Conservation (phyloP, 2,797 vertebrate species). For the Uromys caudimaculatus region DNA sequence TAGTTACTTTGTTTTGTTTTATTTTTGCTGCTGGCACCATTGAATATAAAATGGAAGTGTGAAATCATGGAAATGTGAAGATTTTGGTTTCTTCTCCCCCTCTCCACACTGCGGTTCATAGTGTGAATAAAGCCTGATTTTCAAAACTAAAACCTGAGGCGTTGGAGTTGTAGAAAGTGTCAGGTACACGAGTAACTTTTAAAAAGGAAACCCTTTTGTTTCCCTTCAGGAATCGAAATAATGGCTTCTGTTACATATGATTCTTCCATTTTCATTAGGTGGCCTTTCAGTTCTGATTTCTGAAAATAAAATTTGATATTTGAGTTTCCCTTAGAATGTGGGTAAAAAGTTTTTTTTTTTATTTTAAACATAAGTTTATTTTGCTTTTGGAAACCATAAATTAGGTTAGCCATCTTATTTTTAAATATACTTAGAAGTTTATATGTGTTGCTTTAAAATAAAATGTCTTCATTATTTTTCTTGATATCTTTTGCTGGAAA, state of each 20-base stretch:
- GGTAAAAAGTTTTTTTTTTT: conserved; percentile 57
- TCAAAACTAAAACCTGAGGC: conserved; percentile 60
- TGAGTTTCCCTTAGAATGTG: conserved; percentile 63
- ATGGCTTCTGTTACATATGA: conserved; percentile 29
- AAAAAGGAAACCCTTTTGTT: conserved; percentile 11
- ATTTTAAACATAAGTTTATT: conserved; percentile 58
- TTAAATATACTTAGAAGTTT: conserved; percentile 59
- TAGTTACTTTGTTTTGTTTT: conserved; percentile 59
- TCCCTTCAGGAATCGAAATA: conserved; percentile 64
- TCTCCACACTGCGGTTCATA: conserved; percentile 23
- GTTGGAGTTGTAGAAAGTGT: conserved; percentile 65
- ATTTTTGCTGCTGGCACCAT: conserved; percentile 78
- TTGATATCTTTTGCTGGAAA: conserved; percentile 72
- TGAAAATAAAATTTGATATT: conserved; percentile 51
- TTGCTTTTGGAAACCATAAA: conserved; percentile 69
- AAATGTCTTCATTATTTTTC: conserved; percentile 74
- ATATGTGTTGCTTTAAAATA: conserved; percentile 74
- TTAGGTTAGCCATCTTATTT: conserved; percentile 66
- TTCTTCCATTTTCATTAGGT: conserved; percentile 65
- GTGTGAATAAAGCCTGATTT: conserved; percentile 50
- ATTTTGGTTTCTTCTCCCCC: conserved; percentile 20
- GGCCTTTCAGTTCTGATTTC: conserved; percentile 64
- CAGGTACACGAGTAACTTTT: conserved; percentile 65
- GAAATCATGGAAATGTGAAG: conserved; percentile 78
- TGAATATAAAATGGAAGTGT: conserved; percentile 73